Conservation (phyloP, 2,888 invertebrate genomes). For the Theodoxus fluviatilis region DNA sequence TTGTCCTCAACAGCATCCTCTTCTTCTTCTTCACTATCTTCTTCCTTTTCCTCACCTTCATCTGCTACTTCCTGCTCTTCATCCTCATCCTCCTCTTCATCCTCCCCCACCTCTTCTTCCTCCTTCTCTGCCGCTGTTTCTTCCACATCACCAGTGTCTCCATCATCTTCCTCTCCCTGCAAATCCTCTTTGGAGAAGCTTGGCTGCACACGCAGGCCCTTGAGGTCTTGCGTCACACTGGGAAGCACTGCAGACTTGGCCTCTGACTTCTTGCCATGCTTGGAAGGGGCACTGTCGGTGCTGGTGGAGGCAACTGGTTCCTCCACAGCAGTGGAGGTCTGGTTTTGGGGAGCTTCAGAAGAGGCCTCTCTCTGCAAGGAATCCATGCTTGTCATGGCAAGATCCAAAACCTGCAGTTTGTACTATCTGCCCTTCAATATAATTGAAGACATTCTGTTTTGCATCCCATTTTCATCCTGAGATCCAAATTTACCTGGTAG, state of each 20-base stretch:
- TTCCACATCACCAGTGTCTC: constrained; percentile 15
- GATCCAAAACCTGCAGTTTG: too few relatives aligned
- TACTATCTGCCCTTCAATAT: too few relatives aligned
- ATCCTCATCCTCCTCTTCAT: constrained; percentile 31
- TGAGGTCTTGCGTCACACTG: constrained; percentile 62
- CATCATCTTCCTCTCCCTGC: constrained; percentile 13
- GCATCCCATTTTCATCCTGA: too few relatives aligned
- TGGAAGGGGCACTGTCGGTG: background rate
- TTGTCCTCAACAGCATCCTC: constrained; percentile 32
- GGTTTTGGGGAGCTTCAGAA: too few relatives aligned
- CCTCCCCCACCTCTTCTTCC: background rate
- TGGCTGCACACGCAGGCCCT: constrained; percentile 62
- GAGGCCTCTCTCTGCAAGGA: too few relatives aligned
- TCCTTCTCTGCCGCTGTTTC: constrained; percentile 14
- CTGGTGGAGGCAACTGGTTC: too few relatives aligned
- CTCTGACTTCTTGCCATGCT: background rate
- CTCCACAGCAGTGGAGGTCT: too few relatives aligned
- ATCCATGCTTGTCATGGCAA: background rate
- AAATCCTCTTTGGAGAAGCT: constrained; percentile 64
- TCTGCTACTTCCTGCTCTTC: constrained; percentile 22
- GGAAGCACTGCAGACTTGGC: constrained; percentile 33
- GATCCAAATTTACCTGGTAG: too few relatives aligned
- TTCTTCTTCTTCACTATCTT: background rate
- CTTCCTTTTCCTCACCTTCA: constrained; percentile 12
- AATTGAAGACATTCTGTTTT: too few relatives aligned